Conservation (phyloP, 2,888 invertebrate species). For the Platycnemis pennipes region DNA sequence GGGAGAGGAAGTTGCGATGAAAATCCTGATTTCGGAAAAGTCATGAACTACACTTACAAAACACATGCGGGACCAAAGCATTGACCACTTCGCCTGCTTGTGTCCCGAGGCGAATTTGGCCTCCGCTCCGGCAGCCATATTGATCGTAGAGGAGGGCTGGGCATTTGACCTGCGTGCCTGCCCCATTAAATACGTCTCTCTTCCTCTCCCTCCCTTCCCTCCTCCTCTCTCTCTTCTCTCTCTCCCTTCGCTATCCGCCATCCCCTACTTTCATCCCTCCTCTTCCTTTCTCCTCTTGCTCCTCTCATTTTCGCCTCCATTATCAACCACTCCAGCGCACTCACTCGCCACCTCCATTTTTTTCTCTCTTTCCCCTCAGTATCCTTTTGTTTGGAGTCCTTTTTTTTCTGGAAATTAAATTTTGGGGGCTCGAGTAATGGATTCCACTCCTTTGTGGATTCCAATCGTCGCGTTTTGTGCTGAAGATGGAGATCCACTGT, state of each 20-base stretch:
- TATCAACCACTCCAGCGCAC: neutral
- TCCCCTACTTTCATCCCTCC: neutral
- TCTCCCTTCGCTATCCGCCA: neutral
- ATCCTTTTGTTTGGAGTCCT: neutral
- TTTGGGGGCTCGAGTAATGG: slow-evolving; percentile 8
- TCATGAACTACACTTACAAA: neutral
- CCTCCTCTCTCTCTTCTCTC: neutral
- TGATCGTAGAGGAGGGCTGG: slow-evolving; percentile 43
- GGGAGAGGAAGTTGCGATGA: neutral
- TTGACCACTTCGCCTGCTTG: slow-evolving; percentile 32
- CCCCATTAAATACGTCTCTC: slow-evolving; percentile 49
- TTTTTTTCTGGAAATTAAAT: slow-evolving; percentile 22
- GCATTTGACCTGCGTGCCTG: slow-evolving; percentile 67
- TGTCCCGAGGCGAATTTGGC: slow-evolving; percentile 51
- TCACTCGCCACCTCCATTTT: neutral
- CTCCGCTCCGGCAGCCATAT: slow-evolving; percentile 52
- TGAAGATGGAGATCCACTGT: neutral
- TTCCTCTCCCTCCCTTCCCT: neutral
- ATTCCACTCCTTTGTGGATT: slow-evolving; percentile 4
- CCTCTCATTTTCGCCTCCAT: neutral
- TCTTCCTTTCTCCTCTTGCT: neutral
- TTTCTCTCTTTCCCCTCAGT: neutral
- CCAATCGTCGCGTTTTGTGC: neutral
- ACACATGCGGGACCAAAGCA: slow-evolving; percentile 6
- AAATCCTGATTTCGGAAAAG: neutral